Conservation (phyloP, 2,888 invertebrate species). For the Lithosia quadra region DNA sequence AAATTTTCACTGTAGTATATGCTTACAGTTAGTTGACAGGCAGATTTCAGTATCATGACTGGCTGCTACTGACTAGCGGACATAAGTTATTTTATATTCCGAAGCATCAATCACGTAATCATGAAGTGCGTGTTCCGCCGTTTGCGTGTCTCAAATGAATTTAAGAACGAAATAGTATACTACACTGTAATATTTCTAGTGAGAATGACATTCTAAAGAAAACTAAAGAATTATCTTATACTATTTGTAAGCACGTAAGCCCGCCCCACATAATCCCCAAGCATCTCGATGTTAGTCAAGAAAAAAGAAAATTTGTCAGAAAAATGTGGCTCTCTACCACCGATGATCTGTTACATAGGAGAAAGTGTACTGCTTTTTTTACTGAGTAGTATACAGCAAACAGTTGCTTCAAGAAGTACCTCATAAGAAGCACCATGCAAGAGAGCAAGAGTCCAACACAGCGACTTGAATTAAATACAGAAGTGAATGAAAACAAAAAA, state of each 20-base stretch:
- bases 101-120: background rate
- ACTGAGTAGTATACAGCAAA: no score
- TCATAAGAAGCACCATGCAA: no score
- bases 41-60: constrained; percentile 1
- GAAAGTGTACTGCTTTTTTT: no score
- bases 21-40: background rate
- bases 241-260: no score
- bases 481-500: no score
- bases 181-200: background rate
- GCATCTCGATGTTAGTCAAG: no score
- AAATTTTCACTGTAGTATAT: background rate
- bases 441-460: no score
- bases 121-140: background rate
- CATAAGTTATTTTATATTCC: constrained; percentile 4
- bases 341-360: no score
- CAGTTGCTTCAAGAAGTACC: no score
- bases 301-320: background rate
- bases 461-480: no score
- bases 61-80: no score
- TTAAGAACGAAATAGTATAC: background rate
- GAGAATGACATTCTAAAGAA: background rate
- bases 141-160: background rate
- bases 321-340: background rate
- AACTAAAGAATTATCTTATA: background rate
- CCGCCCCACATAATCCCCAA: no score